phyloP scores from a whole-genome alignment of 2,888 invertebrate species.

The Pristionchus japonicus region DNA sequence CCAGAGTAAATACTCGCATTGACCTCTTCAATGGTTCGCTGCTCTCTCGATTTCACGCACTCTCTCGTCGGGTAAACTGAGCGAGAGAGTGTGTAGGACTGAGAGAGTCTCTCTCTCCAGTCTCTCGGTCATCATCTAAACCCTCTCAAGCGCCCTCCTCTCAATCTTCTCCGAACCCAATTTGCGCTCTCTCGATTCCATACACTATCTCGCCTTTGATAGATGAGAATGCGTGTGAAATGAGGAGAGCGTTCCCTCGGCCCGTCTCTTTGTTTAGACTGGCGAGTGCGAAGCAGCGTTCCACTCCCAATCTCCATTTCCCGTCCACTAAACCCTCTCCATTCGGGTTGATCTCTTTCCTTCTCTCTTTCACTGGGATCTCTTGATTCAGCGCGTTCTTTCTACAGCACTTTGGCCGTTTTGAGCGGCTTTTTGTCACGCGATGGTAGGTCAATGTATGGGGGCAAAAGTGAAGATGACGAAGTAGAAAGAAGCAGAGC shows the following conservation, averaged over 20 bases:
- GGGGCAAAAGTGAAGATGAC: background rate
- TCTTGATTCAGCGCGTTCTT: background rate
- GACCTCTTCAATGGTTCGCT: no score
- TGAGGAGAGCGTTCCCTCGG: background rate
- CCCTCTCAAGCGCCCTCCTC: slow-evolving; percentile 7
- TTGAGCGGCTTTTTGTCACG: no score
- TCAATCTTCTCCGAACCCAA: background rate
- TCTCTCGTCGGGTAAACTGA: no score
- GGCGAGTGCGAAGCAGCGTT: background rate
- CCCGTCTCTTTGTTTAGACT: background rate
- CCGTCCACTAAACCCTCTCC: background rate
- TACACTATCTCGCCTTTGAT: background rate
- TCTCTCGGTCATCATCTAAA: background rate
- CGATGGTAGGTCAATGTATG: slow-evolving; percentile 4
- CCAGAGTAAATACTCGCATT: background rate
- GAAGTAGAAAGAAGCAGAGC: background rate
- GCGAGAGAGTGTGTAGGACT: no score
- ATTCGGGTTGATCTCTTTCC: background rate
- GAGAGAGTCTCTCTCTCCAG: no score
- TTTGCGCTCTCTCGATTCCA: background rate
- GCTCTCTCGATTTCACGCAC: no score
- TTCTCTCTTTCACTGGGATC: background rate
- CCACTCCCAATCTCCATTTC: background rate
- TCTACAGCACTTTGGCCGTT: background rate
- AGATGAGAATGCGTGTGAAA: background rate